Evolutionary conservation across 2,888 invertebrate genomes (phyloP).

Genomic region (Latheticus oryzae): DNA sequence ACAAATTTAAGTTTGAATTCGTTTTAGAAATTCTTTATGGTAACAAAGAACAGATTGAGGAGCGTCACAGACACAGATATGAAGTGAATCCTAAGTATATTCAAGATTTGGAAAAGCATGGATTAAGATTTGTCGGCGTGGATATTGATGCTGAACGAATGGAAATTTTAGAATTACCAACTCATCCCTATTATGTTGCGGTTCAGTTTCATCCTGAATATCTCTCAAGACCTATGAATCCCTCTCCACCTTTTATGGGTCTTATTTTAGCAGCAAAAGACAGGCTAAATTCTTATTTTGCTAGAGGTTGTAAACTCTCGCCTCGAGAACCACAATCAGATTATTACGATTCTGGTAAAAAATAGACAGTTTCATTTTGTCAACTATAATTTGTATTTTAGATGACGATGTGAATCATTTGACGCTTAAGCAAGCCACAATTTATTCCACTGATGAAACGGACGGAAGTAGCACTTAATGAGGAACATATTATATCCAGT

Average conservation of each 20-base stretch:
- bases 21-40: conserved; percentile 79
- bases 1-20: too few species aligned
- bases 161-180: conserved; percentile 91
- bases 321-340: conserved; percentile 78
- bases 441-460: conserved; percentile 48
- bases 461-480: conserved; percentile 50
- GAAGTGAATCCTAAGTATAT: conserved; percentile 96
- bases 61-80: conserved; percentile 96
- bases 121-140: conserved; percentile 73
- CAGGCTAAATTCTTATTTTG: conserved; percentile 79
- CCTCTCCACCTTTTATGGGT: conserved; percentile 96
- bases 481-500: too few species aligned
- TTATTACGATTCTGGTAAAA: conserved; percentile 73
- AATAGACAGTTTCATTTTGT: conserved; percentile 20
- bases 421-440: conserved; percentile 45
- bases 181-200: conserved; percentile 93
- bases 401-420: conserved; percentile 45
- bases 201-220: conserved; percentile 99
- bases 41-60: conserved; percentile 82
- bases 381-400: conserved; percentile 28
- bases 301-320: conserved; percentile 79
- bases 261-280: conserved; percentile 90
- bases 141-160: conserved; percentile 88
- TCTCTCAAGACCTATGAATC: conserved; percentile 87
- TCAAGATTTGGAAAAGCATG: conserved; percentile 79